phyloP scores from a whole-genome alignment of 2,888 invertebrate genomes.

The Conus canariensis region DNA sequence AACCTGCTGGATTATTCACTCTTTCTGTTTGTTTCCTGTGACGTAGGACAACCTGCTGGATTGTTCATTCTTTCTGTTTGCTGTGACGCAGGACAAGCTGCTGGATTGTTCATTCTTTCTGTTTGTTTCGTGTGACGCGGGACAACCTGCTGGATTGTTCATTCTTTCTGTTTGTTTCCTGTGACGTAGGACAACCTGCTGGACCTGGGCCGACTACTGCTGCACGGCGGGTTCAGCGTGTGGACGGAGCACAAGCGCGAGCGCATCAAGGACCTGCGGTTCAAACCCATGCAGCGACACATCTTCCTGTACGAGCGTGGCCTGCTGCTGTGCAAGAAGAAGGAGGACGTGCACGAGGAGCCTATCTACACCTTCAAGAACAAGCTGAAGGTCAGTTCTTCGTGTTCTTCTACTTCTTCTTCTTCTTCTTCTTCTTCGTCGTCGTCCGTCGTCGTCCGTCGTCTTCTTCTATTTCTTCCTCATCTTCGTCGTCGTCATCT shows the following conservation, averaged over 20 bases:
- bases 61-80: no score
- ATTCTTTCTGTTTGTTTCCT: background rate
- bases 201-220: slow-evolving; percentile 84
- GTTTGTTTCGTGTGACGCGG: no score
- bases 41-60: no score
- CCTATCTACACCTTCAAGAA: slow-evolving; percentile 83
- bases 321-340: slow-evolving; percentile 93
- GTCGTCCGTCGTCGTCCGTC: no score
- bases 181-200: slow-evolving; percentile 86
- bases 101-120: background rate
- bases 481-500: no score
- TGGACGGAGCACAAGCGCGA: slow-evolving; percentile 95
- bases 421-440: no score
- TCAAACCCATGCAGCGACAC: slow-evolving; percentile 93
- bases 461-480: no score
- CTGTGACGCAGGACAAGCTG: no score
- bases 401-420: no score
- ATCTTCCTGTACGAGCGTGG: slow-evolving; percentile 97
- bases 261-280: slow-evolving; percentile 86
- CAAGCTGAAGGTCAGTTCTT: slow-evolving; percentile 86
- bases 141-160: no score
- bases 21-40: no score
- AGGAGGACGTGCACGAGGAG: slow-evolving; percentile 74
- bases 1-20: no score
- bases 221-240: slow-evolving; percentile 95